Base-by-base conservation (phyloP, 1,140 invertebrate species). In the Bicyclus anynana region DNA sequence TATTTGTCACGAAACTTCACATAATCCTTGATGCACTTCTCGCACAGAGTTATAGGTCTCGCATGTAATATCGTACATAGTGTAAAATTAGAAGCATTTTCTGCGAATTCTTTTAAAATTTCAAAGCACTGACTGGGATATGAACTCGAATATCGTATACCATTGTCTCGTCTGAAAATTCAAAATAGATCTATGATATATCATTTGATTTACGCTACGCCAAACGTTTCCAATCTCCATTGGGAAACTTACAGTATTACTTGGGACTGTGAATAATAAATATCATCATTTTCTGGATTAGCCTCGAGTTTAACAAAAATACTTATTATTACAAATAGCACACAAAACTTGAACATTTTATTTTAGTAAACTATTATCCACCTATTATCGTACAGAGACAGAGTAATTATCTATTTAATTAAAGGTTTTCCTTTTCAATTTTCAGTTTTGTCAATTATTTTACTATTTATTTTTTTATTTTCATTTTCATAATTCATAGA, bases 21-120 rank as follows among this genome's bases (percentile, higher is more conserved):
- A 82, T 91, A 91, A 53, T 80, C 58, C 52, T 87, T 62, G 9
- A 91, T 78, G 80, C 91, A 92, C 17, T 72, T 75, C 69, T 90
- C 84, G 76, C 91, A 92, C 20, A 91, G 67, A 56, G 76, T 87
- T 58, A 92, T 87, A 9, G 91, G 91, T 56, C 85, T 74, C 14
- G 90, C 87, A 84, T 90, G 69, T 46, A 71, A 67, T 61, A 92
- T 89, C 6, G 90, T 87, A 77, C 91, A 92, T 44, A 69, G 71
- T 17, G 87, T 90, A 66, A 91, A 91, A 65, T 89, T 78, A 20
- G 90, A 84, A 40, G 88, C 76, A 69, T 76, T 67, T 33, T 84
- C 50, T 16, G 90, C 88, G 74, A 91, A 91, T 13, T 66, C 65
- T 38, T 80, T 53, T 40, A 89, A 69, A 23, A 85, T 72, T 4